A percentile compares a stretch with the other conserved stretches of the same genome.
These are phyloP conservation scores for Tursiops truncatus DNA, from an alignment of 2,113 vertebrate genomes.

Conservation along the genomic window DNA sequence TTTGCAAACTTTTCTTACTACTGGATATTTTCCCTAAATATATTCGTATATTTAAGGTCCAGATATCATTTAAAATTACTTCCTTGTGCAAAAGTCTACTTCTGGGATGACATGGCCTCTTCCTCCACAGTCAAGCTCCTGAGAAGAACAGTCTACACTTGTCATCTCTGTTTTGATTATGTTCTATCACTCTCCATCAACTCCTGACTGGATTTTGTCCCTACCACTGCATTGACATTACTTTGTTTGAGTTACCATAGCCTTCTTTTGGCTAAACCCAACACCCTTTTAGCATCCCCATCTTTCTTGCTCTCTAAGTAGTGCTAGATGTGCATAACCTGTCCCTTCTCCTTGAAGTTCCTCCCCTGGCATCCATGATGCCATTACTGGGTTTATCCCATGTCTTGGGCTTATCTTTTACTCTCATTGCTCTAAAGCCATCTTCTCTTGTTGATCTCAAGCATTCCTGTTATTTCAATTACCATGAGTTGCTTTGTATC, in stretches of 20 bases:
- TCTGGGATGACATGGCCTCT: not conserved
- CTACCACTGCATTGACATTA: not conserved
- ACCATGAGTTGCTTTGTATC: not conserved
- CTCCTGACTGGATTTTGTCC: not conserved
- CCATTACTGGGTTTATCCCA: not conserved
- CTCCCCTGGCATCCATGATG: not conserved
- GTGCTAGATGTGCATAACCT: not conserved
- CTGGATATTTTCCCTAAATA: not conserved
- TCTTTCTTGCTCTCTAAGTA: not conserved
- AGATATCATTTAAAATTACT: not conserved
- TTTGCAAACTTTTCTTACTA: not conserved
- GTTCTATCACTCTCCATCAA: not conserved
- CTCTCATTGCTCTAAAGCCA: not conserved
- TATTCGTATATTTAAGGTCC: not conserved
- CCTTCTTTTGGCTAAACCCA: not conserved
- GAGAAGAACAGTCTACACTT: not conserved
- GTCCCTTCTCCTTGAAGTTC: not conserved
- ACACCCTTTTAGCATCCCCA: accelerated
- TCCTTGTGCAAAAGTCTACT: not conserved
- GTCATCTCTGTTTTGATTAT: not conserved
- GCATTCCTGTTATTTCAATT: not conserved
- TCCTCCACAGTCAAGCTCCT: not conserved
- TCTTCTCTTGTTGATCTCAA: not conserved
- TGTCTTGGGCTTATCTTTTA: not conserved
- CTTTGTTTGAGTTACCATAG: not conserved